A percentile compares a stretch with the other conserved stretches of the same genome.
Conservation (phyloP, 92 coral and sea anemone species). For the Paramuricea clavata region DNA sequence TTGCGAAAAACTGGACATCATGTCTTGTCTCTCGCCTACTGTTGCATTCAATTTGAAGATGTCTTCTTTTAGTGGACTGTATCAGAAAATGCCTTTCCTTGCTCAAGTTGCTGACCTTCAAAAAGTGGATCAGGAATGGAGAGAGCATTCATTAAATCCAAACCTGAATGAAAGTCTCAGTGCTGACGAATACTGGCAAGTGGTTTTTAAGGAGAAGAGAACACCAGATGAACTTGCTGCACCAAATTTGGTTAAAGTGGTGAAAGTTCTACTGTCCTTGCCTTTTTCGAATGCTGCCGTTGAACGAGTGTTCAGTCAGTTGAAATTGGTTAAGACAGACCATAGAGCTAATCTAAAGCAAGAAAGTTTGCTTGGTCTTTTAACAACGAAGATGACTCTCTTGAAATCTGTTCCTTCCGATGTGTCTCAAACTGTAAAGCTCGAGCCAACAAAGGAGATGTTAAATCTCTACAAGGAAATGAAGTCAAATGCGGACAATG, state of each 20-base stretch:
- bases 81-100: not conserved
- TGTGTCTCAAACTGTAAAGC: conserved; percentile 8
- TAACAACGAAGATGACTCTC: conserved; percentile 23
- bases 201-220: not conserved
- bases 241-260: conserved; percentile 16
- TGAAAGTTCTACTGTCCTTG: conserved; percentile 23
- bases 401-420: not conserved
- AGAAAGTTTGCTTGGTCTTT: conserved; percentile 18
- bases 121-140: conserved; percentile 11
- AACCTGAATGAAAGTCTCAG: conserved; percentile 2
- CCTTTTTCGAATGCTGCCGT: conserved; percentile 14
- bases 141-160: not conserved
- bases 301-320: conserved; percentile 17
- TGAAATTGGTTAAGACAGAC: conserved; percentile 8
- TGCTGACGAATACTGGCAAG: conserved; percentile 6
- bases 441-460: conserved; percentile 12
- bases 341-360: conserved; percentile 25
- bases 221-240: not conserved
- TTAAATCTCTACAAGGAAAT: conserved; percentile 15
- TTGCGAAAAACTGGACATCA: not conserved
- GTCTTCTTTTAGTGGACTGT: not conserved
- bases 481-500: conserved; percentile 11
- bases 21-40: not conserved
- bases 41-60: not conserved
- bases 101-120: not conserved